Evolutionary conservation across 2,888 invertebrate genomes (phyloP), one percentile per base, ranked within the genome.

Genomic region (Dugesia japonica): DNA sequence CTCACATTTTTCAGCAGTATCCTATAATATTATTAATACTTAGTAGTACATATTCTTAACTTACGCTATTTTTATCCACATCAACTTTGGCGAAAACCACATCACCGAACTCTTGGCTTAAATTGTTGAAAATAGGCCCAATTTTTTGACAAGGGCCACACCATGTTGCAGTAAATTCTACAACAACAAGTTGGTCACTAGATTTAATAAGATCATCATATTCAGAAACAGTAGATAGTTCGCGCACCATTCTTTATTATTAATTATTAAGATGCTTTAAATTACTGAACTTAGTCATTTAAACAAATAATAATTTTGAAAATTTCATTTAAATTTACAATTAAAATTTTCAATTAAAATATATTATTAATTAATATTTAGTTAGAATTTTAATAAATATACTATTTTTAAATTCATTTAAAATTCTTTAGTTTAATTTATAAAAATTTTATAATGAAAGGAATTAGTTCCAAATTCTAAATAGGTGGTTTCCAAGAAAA

Each of bases 51-150:
- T 15, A 38, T 15, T 17, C 13, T 38, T 13, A n/a, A n/a, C n/a
- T 15, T 28, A 72, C 72, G n/a, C 1, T n/a, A n/a, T 28, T 28
- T n/a, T 72, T 28, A 23, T 72, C 72, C 28, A 72, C 72, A 26
- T 72, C 72, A 20, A 72, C 72, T 72, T 72, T 72, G 13, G 23
- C 72, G 20, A 72, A 72, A 28, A 72, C 28, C 7, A 72, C 28
- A 72, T 72, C 28, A 26, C 13, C 13, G n/a, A n/a, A 20, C n/a
- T 72, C 72, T 13, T 72, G 72, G 72, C 27, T 9, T 27, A 72
- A 72, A 15, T 26, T 28, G 15, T 72, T 17, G n/a, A 72, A 26
- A n/a, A 28, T 26, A n/a, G 72, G 72, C 9, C 13, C 72, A n/a
- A 56, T 56, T n/a, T 23, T n/a, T 56, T 56, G 56, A n/a, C 56